Evolutionary conservation across 2,888 invertebrate genomes (phyloP).

Genomic region (Dicyrtoma fusca): DNA sequence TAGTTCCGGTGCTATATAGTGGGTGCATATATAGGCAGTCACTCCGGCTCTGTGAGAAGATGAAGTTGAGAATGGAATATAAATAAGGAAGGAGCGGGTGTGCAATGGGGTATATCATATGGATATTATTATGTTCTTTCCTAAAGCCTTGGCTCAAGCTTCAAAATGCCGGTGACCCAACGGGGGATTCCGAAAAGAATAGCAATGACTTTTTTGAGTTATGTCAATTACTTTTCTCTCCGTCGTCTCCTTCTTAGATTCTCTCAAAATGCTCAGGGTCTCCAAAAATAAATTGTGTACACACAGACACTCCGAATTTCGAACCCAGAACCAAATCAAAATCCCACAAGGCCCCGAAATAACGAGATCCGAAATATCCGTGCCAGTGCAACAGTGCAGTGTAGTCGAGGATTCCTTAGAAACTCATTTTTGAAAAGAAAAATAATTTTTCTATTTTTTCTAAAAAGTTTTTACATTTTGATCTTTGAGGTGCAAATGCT

Average conservation of each 20-base stretch:
- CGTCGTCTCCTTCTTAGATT: not conserved
- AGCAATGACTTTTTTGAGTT: not conserved
- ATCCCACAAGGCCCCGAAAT: no score
- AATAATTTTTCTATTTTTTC: no score
- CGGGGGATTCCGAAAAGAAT: slow-evolving; percentile 28
- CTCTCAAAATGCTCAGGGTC: not conserved
- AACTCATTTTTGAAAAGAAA: not conserved
- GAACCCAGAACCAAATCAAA: no score
- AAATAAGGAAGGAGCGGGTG: slow-evolving; percentile 30
- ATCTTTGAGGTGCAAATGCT: not conserved
- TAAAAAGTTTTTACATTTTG: no score
- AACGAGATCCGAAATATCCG: no score
- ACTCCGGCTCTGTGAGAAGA: not conserved
- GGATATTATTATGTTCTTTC: slow-evolving; percentile 26
- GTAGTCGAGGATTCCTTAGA: no score
- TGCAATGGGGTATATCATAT: slow-evolving; percentile 29
- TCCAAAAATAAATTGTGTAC: no score
- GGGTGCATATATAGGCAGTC: no score
- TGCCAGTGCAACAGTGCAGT: no score
- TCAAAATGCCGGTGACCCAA: slow-evolving; percentile 22
- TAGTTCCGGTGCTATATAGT: no score
- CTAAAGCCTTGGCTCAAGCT: not conserved
- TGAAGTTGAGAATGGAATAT: slow-evolving; percentile 24
- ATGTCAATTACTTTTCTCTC: slow-evolving; percentile 8
- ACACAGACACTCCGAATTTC: no score